A percentile compares a stretch with the other conserved stretches of the same genome.
Evolutionary conservation across 2,888 invertebrate species (phyloP).

Genomic region (Macrosoma leucophasiata): DNA sequence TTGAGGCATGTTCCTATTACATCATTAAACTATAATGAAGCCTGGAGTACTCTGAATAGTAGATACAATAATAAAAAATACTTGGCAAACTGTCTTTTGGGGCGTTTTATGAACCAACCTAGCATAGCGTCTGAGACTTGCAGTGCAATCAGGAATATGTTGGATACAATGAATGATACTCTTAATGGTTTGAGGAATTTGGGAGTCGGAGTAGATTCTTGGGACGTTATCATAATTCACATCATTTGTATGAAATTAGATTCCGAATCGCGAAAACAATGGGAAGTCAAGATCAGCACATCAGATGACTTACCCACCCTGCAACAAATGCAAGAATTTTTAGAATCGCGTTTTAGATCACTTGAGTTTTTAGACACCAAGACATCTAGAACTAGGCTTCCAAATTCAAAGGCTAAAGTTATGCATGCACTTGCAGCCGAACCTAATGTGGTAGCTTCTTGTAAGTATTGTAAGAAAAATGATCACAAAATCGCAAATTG

Average conservation of each 20-base stretch:
- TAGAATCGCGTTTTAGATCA: not conserved
- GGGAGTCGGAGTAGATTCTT: constrained; percentile 14
- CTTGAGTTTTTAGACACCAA: not conserved
- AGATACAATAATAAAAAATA: constrained; percentile 27
- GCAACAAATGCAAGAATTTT: not conserved
- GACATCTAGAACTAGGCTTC: no score
- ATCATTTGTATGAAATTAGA: constrained; percentile 21
- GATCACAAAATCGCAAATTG: not conserved
- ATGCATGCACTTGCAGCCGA: no score
- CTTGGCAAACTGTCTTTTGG: constrained; percentile 19
- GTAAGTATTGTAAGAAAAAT: no score
- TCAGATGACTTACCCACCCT: not conserved
- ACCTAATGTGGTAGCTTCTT: no score
- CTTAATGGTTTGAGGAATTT: constrained; percentile 18
- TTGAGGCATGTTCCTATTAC: constrained; percentile 11
- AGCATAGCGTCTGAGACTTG: no score
- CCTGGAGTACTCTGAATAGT: constrained; percentile 18
- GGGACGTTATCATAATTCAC: constrained; percentile 26
- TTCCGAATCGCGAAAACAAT: constrained; percentile 19
- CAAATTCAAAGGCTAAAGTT: no score
- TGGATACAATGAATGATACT: constrained; percentile 24
- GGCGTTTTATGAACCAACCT: constrained; percentile 16
- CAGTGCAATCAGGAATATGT: no score
- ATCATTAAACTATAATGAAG: constrained; percentile 21
- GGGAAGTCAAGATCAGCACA: constrained; percentile 19